Base-by-base conservation (phyloP, 2,113 vertebrate genomes). In the Apteryx owenii region DNA sequence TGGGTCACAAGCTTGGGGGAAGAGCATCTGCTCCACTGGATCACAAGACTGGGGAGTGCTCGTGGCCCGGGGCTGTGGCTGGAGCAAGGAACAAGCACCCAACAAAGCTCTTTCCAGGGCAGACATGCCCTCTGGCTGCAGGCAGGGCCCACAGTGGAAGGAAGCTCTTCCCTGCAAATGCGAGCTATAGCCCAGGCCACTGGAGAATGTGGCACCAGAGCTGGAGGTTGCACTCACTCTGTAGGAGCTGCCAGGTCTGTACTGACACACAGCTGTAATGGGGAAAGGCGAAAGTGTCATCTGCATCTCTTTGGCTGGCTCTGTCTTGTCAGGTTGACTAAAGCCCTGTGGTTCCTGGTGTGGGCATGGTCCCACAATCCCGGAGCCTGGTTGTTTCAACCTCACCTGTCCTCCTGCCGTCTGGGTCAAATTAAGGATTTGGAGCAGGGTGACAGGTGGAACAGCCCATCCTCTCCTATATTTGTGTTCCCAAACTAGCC, bases 221-320 rank as follows among this genome's bases (percentile, higher is more conserved):
- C 70, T 81, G 73, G 65, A 87, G 78, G 36, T 2, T 51, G 51
- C 13, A 7, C 11, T 91, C 71, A 23, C 36, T 76, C 11, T 61
- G 51, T 0, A 0, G 58, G 33, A 92, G 38, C 76, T 78, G 51
- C 75, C 88, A 58, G 19, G 6, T 51, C 61, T 87, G 36, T 5
- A 13, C 21, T 46, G 38, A 31, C 38, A 7, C 54, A 33, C 20
- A 75, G 46, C 42, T 1, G 0, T 23, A 7, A 18, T 7, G 15
- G 50, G 33, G 13, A 66, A 50, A 90, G 81, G 38, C 36, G 61
- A 94, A 87, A 75, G n/a, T 2, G 1, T 56, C 54, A 56, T 29
- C 28, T 31, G 28, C 28, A 3, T 17, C 54, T 56, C 22, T 44
- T 85, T 33, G 40, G 17, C 11, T 0, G 1, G 44, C 1, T 1